Evolutionary conservation across 2,888 invertebrate genomes (phyloP).

Genomic region (Polydesmus complanatus): DNA sequence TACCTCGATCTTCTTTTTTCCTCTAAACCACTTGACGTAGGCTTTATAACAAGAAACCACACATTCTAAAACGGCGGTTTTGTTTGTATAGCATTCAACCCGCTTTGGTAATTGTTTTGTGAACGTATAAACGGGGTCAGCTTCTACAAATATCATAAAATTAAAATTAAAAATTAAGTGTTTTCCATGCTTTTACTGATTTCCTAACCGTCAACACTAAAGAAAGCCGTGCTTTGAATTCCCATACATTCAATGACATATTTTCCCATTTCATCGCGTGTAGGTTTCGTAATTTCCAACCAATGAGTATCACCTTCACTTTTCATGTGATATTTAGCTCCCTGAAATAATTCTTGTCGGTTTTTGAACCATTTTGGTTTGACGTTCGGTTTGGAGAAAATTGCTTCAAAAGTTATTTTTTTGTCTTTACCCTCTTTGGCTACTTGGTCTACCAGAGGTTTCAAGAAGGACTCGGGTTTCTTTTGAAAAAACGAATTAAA

Average conservation of each 20-base stretch:
- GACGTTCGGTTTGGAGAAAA: constrained; percentile 90
- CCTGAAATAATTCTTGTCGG: constrained; percentile 79
- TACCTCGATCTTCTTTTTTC: constrained; percentile 53
- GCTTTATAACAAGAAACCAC: constrained; percentile 86
- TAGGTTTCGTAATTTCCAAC: constrained; percentile 75
- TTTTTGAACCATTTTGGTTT: constrained; percentile 49
- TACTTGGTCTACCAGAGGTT: constrained; percentile 83
- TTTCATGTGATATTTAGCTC: constrained; percentile 91
- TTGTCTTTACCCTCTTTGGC: constrained; percentile 94
- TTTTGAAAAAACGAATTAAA: constrained; percentile 39
- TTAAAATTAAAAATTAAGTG: neutral
- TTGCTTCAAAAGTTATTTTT: constrained; percentile 80
- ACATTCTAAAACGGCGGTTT: constrained; percentile 84
- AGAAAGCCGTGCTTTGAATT: constrained; percentile 69
- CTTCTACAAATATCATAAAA: constrained; percentile 44
- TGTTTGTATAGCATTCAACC: constrained; percentile 74
- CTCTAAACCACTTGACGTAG: constrained; percentile 84
- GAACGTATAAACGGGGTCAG: constrained; percentile 87
- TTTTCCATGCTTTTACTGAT: neutral
- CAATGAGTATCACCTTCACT: constrained; percentile 83
- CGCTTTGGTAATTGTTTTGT: constrained; percentile 77
- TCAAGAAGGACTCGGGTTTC: constrained; percentile 90
- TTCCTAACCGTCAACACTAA: constrained; percentile 70
- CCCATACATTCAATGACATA: constrained; percentile 91
- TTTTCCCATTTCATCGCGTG: constrained; percentile 93